Evolutionary conservation across 2,888 invertebrate species (phyloP).

Genomic region (Carabus problematicus): DNA sequence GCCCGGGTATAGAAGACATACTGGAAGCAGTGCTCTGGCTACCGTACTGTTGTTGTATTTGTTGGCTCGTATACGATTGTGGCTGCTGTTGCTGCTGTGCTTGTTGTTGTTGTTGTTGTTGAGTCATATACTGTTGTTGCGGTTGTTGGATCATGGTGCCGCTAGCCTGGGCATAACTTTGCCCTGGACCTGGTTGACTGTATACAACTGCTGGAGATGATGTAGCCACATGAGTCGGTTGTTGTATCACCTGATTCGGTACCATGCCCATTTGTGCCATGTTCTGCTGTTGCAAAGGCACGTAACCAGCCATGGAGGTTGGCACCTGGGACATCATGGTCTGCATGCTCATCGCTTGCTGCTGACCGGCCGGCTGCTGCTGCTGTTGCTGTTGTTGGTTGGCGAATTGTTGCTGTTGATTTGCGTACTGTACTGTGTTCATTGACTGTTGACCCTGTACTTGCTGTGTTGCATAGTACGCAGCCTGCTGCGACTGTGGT

Average conservation of each 20-base stretch:
- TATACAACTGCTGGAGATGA: slow-evolving; percentile 16
- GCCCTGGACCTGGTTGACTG: slow-evolving; percentile 18
- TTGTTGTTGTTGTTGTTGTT: slow-evolving; percentile 3
- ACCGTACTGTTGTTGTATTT: neutral
- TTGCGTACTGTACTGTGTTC: slow-evolving; percentile 6
- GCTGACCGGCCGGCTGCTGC: neutral
- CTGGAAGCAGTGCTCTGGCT: neutral
- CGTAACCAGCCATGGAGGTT: slow-evolving; percentile 11
- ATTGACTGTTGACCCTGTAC: slow-evolving; percentile 22
- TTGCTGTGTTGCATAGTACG: neutral
- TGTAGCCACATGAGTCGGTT: slow-evolving; percentile 19
- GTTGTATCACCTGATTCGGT: slow-evolving; percentile 6
- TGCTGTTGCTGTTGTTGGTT: slow-evolving; percentile 3
- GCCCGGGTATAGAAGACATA: slow-evolving; percentile 4
- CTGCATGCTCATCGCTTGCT: slow-evolving; percentile 4
- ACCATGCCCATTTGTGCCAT: slow-evolving; percentile 11
- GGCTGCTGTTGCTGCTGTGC: slow-evolving; percentile 1
- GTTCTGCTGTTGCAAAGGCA: slow-evolving; percentile 23
- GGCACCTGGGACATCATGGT: slow-evolving; percentile 6
- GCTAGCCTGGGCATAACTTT: slow-evolving; percentile 9
- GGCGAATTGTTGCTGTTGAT: neutral
- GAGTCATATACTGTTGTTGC: slow-evolving; percentile 16
- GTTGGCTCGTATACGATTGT: slow-evolving; percentile 3
- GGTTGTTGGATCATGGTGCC: neutral
- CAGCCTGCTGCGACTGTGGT: slow-evolving; percentile 46